Base-by-base conservation (phyloP, 2,888 invertebrate genomes). In the Elysia crispata region DNA sequence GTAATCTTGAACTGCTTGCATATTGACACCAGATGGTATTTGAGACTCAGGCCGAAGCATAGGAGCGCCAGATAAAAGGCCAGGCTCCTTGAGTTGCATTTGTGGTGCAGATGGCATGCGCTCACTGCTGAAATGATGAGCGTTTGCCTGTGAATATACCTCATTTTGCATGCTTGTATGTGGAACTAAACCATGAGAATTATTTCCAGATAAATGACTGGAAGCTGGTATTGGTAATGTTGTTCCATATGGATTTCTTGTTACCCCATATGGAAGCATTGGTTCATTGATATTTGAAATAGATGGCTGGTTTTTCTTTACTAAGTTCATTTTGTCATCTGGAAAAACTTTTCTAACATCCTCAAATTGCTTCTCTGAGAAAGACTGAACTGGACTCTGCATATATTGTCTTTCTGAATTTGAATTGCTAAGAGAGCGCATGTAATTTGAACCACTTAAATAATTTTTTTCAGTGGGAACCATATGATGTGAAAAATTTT, bases 31-130 rank as follows among this genome's bases (percentile, higher is more conserved):
- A 25, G 76, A 20, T 5, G 76, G 50, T 31, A 80, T 54, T 8
- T 80, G 80, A 54, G 76, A 76, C 28, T 80, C 80, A 25, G 80
- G 72, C 11, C 80, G 60, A 50, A 72, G 30, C 80, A 80, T 80
- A 33, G 57, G 33, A 23, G 64, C 41, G 31, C 50, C 33, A 18
- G 72, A 49, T 30, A 76, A 76, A 30, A 76, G 15, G 15, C 60
- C 41, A n/a, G 76, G 1, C 6, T 60, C 62, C 33, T 80, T 80
- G 41, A 80, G 54, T 15, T 75, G 30, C 31, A 80, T 18, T 13
- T 75, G 80, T 20, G 69, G n/a, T 23, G 41, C 75, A 31, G 76
- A 50, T 33, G 72, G 60, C 50, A 80, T 76, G 20, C 67, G 30
- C 28, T 80, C 80, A 62, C 41, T 69, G 25, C 54, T 72, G 31